These are phyloP conservation scores for Drosophila elegans DNA, from an alignment of 1,140 invertebrate species.

Conservation along the genomic window DNA sequence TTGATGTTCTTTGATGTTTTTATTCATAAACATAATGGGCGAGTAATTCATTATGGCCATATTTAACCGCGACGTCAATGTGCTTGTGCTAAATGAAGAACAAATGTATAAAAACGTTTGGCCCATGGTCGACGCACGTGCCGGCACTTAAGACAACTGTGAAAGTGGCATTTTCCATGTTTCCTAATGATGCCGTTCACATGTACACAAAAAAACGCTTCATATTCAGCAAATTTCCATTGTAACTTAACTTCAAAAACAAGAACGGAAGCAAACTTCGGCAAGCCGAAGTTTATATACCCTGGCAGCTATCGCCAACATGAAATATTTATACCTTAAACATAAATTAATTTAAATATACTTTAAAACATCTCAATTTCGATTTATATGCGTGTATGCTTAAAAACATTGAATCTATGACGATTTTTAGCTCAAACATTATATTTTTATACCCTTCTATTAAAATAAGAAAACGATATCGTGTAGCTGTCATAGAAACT, in stretches of 20 bases:
- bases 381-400: no score
- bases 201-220: not conserved
- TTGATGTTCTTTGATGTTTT: constrained; percentile 58
- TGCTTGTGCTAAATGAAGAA: constrained; percentile 37
- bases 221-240: not conserved
- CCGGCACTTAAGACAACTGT: constrained; percentile 49
- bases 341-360: no score
- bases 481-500: no score
- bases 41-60: constrained; percentile 29
- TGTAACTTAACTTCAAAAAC: not conserved
- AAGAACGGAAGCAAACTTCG: no score
- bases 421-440: no score
- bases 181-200: constrained; percentile 20
- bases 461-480: no score
- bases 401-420: no score
- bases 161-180: constrained; percentile 61
- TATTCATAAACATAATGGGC: constrained; percentile 21
- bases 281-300: no score
- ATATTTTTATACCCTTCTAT: no score
- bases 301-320: no score
- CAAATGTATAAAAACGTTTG: constrained; percentile 28
- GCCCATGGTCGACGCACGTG: constrained; percentile 34
- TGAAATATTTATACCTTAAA: no score
- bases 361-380: no score
- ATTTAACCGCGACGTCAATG: constrained; percentile 10